phyloP scores from a whole-genome alignment of 2,888 invertebrate species.

The Xestia xanthographa region DNA sequence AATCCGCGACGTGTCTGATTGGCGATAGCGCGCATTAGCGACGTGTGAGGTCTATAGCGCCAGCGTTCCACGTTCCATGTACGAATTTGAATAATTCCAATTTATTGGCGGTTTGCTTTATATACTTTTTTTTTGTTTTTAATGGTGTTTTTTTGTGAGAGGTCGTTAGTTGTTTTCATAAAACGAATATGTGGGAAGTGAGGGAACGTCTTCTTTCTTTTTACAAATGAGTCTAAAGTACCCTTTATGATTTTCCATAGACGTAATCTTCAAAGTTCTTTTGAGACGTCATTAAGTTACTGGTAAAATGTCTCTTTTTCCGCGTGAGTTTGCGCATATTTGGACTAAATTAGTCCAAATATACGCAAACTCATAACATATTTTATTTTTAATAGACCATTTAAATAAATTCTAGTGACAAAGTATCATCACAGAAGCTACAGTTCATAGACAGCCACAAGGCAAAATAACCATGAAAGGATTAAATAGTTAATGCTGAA shows the following conservation, averaged over 20 bases:
- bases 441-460: too few relatives aligned
- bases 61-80: slow-evolving; percentile 73
- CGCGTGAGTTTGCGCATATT: too few relatives aligned
- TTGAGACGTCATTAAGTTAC: background rate
- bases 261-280: background rate
- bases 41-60: slow-evolving; percentile 81
- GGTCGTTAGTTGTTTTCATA: slow-evolving; percentile 3
- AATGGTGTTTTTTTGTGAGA: background rate
- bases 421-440: background rate
- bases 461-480: background rate
- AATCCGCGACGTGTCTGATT: slow-evolving; percentile 74
- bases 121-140: slow-evolving; percentile 2
- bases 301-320: background rate
- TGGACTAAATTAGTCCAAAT: too few relatives aligned
- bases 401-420: background rate
- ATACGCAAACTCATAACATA: too few relatives aligned
- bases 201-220: too few relatives aligned
- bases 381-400: background rate
- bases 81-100: slow-evolving; percentile 75
- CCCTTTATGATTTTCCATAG: background rate
- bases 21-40: slow-evolving; percentile 77
- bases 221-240: background rate
- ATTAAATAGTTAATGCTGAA: background rate
- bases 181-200: background rate
- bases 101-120: slow-evolving; percentile 52